Evolutionary conservation across 2,113 vertebrate species (phyloP), one percentile per base, ranked within the genome.

Genomic region (Chunga burmeisteri): DNA sequence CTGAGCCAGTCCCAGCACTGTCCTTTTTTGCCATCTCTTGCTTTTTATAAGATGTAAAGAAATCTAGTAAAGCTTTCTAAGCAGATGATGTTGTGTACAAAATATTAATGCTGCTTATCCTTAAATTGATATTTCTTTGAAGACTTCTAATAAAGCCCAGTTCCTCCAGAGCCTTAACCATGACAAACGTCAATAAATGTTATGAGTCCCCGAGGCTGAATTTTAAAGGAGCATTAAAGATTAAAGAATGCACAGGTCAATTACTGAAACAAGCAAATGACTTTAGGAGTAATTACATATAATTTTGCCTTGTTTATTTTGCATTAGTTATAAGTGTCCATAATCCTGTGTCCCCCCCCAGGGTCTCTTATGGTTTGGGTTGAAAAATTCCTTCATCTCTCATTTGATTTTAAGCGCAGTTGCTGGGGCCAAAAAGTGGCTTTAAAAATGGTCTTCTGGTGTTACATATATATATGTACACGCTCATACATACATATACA

Each of bases 191-290:
- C 98, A 97, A 90, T 96, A 97, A 96, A 96, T 88, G 56, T 75
- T 95, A 97, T 95, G 96, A 93, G 90, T 97, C 98, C 98, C 97
- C 9, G 87, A 96, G 96, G 97, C 97, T 97, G 97, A 96, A 97
- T 98, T 97, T 95, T 96, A 97, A 98, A 97, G 94, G 90, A 88
- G 90, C 97, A 96, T 98, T 97, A 98, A 98, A 98, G 96, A 98
- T 97, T 96, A 98, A 98, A 98, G 96, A 96, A 97, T 59, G 91
- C 94, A 94, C 94, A 96, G 98, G 97, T 98, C 98, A 98, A 97
- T 98, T 97, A 96, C 65, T 84, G 96, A 98, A 96, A 93, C 85
- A 95, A 97, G 93, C 93, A 96, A 97, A 96, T 84, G 95, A 98
- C 96, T 97, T 92, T 65, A 97, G 96, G 93, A 97, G 96, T 98